Evolutionary conservation across 2,113 vertebrate genomes (phyloP), one percentile per base, ranked within the genome.

Genomic region (Colistium nudipinnis): DNA sequence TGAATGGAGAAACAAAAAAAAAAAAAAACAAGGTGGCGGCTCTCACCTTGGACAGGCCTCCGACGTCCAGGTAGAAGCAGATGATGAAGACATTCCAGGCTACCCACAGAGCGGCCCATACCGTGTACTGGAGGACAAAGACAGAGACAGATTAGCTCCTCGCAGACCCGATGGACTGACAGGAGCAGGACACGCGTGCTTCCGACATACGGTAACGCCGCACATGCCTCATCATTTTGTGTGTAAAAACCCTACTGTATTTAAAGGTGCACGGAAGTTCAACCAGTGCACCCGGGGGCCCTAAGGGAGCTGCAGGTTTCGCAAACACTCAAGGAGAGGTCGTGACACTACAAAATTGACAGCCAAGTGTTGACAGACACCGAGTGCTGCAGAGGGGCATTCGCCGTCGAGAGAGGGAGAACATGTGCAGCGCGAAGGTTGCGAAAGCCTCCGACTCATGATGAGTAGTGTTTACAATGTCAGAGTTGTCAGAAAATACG

Each of bases 51-150:
- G 93, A 95, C 63, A 98, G 92, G 39, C 94, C 95, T 74, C 97
- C 95, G 27, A 97, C 95, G 47, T 98, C 95, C 90, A 98, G 92
- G 87, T 97, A 97, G 86, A 96, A 96, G 74, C 96, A 98, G 92
- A 96, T 95, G 83, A 97, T 88, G 76, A 96, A 97, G 91, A 96
- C 90, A 35, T 97, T 96, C 96, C 97, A 98, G 85, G 95, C 93
- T 84, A 98, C 93, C 96, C 95, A 97, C 70, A 97, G 24, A 5
- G 94, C 94, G 0, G 90, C 93, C 96, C 96, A 97, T 70, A 95
- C 90, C 22, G 94, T 91, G 7, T 97, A 97, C 96, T 98, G 83
- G 20, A 74, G 73, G 55, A 56, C 27, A 84, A 43, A 80, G 38
- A 82, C 56, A 83, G 22, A 47, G 19, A 53, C 33, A 68, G 27